Percentiles rank a stretch among this genome's conserved stretches.
phyloP scores from a whole-genome alignment of 2,888 invertebrate genomes.

The Gastrophysa polygoni region DNA sequence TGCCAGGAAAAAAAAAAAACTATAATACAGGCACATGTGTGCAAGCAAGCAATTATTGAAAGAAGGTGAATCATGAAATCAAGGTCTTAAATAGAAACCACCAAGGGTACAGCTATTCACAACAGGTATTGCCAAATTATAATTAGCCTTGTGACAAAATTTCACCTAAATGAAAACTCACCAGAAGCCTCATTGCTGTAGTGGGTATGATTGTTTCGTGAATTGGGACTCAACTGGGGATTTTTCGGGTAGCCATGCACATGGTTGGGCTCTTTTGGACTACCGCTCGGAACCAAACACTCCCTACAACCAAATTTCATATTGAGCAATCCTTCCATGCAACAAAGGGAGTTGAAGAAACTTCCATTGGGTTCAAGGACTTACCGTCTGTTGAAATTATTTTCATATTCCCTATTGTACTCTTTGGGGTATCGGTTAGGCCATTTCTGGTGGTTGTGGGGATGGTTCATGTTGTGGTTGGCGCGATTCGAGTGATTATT shows the following conservation, averaged over 20 bases:
- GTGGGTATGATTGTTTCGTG: constrained; percentile 53
- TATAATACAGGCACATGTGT: no score
- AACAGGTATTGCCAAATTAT: no score
- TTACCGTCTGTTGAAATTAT: constrained; percentile 56
- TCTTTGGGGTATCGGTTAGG: constrained; percentile 57
- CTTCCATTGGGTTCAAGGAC: constrained; percentile 28
- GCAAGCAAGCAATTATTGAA: no score
- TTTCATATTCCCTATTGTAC: constrained; percentile 57
- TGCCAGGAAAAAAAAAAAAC: no score
- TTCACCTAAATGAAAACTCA: no score
- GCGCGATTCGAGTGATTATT: constrained; percentile 54
- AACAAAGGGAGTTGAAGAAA: constrained; percentile 16
- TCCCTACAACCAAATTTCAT: constrained; percentile 44
- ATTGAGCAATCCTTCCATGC: not conserved
- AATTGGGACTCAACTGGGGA: constrained; percentile 55
- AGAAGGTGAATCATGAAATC: no score
- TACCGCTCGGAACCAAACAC: constrained; percentile 54
- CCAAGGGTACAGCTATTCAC: no score
- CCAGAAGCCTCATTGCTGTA: constrained; percentile 54
- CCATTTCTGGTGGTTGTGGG: constrained; percentile 56
- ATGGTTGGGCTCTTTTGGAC: constrained; percentile 56
- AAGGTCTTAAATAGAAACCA: no score
- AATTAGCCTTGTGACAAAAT: no score
- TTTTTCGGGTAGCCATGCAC: constrained; percentile 57
- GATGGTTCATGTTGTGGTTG: constrained; percentile 43